phyloP scores from a whole-genome alignment of 2,888 invertebrate genomes.

The Spicauda simplicius region DNA sequence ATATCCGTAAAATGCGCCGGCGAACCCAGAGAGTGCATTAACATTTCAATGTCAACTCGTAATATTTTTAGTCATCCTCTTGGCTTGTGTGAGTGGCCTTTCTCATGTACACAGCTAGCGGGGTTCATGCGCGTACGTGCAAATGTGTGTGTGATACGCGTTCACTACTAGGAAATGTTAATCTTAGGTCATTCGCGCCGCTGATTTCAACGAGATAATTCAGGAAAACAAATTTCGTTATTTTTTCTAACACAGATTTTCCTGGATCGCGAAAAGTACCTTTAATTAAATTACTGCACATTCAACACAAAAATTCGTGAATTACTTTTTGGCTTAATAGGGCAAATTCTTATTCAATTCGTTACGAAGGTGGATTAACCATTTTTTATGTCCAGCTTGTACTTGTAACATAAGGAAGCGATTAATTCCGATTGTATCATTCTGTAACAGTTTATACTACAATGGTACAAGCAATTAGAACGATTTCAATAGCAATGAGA shows the following conservation, averaged over 20 bases:
- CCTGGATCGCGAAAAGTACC: constrained; percentile 4
- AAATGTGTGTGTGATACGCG: constrained; percentile 48
- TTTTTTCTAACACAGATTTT: constrained; percentile 17
- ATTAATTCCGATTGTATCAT: constrained; percentile 66
- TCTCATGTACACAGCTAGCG: constrained; percentile 55
- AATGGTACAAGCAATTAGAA: constrained; percentile 63
- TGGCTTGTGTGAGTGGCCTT: constrained; percentile 71
- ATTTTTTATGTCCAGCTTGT: constrained; percentile 40
- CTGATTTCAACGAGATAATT: constrained; percentile 50
- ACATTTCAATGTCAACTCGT: constrained; percentile 84
- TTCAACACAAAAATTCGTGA: neutral
- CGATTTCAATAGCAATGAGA: constrained; percentile 61
- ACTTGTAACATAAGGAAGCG: constrained; percentile 50
- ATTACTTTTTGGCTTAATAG: neutral
- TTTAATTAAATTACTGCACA: neutral
- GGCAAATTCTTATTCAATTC: constrained; percentile 31
- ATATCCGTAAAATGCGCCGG: constrained; percentile 73
- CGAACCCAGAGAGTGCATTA: constrained; percentile 76
- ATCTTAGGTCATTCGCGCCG: constrained; percentile 68
- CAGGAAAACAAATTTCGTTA: constrained; percentile 44
- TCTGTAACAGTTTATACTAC: constrained; percentile 63
- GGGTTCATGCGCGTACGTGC: constrained; percentile 45
- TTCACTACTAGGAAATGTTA: constrained; percentile 69
- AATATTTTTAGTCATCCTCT: constrained; percentile 80
- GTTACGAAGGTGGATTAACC: constrained; percentile 42